Conservation (phyloP, 2,888 invertebrate species). For the Pollenia griseotomentosa region DNA sequence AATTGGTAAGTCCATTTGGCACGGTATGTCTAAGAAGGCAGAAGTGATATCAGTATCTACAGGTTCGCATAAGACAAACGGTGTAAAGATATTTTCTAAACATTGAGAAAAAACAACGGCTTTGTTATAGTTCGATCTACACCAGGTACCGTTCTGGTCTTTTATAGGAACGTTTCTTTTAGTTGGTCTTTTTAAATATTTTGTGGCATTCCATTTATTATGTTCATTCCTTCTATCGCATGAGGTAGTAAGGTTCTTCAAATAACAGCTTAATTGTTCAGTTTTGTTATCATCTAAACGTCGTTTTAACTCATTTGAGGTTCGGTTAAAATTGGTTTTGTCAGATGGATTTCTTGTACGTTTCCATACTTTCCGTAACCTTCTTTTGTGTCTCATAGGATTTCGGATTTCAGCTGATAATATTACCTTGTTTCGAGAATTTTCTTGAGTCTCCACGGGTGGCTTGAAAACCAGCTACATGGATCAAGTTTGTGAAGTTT, state of each 20-base stretch:
- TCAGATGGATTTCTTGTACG: constrained; percentile 41
- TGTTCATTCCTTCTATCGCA: neutral
- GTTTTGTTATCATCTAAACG: constrained; percentile 14
- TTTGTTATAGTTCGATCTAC: neutral
- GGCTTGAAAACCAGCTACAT: too few relatives aligned
- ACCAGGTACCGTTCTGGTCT: constrained; percentile 28
- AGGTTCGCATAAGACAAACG: neutral
- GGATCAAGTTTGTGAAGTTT: too few relatives aligned
- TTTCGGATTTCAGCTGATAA: constrained; percentile 23
- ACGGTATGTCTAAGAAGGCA: neutral
- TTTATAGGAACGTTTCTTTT: constrained; percentile 6
- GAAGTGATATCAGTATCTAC: neutral
- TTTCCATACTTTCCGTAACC: constrained; percentile 50
- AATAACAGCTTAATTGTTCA: neutral
- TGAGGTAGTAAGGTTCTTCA: neutral
- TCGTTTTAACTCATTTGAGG: constrained; percentile 27
- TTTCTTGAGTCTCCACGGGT: neutral
- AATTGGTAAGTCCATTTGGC: neutral
- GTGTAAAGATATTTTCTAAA: neutral
- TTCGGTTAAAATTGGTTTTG: constrained; percentile 44
- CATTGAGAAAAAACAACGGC: neutral
- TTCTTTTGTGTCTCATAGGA: constrained; percentile 32
- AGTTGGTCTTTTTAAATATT: too few relatives aligned
- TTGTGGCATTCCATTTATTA: neutral
- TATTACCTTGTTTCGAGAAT: neutral